A percentile compares a stretch with the other conserved stretches of the same genome.
phyloP scores from a whole-genome alignment of 1,140 invertebrate species.

The Drosophila bocki region DNA sequence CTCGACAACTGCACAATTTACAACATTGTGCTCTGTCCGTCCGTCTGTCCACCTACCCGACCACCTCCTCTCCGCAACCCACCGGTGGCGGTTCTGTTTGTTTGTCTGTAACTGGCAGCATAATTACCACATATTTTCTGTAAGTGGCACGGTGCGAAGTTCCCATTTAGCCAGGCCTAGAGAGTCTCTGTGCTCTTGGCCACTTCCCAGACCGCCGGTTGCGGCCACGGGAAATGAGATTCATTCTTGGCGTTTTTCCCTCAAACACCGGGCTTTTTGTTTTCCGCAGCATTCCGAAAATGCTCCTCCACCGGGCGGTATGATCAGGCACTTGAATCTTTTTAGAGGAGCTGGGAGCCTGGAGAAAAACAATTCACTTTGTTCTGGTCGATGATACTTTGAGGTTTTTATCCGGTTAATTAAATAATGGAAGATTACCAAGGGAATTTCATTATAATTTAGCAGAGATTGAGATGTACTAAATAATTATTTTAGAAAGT shows the following conservation, averaged over 20 bases:
- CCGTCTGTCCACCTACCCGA: slow-evolving; percentile 21
- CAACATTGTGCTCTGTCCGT: slow-evolving; percentile 41
- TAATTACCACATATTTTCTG: slow-evolving; percentile 81
- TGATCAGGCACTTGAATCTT: slow-evolving; percentile 33
- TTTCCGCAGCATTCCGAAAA: slow-evolving; percentile 30
- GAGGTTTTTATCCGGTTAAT: slow-evolving; percentile 22
- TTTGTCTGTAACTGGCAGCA: slow-evolving; percentile 72
- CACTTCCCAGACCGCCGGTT: slow-evolving; percentile 56
- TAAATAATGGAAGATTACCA: slow-evolving; percentile 17
- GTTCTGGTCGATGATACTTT: slow-evolving; percentile 26
- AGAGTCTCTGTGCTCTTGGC: slow-evolving; percentile 20
- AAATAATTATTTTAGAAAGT: slow-evolving; percentile 2
- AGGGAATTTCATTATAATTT: slow-evolving; percentile 17
- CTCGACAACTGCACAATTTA: slow-evolving; percentile 70
- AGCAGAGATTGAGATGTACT: slow-evolving; percentile 4
- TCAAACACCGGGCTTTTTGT: slow-evolving; percentile 16
- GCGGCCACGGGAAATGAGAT: slow-evolving; percentile 66
- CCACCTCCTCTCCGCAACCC: slow-evolving; percentile 7
- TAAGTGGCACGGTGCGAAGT: slow-evolving; percentile 78
- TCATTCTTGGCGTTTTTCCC: slow-evolving; percentile 71
- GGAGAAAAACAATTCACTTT: slow-evolving; percentile 39
- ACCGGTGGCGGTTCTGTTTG: slow-evolving; percentile 33
- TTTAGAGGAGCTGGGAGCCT: slow-evolving; percentile 15
- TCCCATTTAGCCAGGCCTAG: slow-evolving; percentile 68
- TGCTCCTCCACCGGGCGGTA: slow-evolving; percentile 21